phyloP scores from a whole-genome alignment of 2,113 vertebrate genomes.

The Phyllostomus hastatus region DNA sequence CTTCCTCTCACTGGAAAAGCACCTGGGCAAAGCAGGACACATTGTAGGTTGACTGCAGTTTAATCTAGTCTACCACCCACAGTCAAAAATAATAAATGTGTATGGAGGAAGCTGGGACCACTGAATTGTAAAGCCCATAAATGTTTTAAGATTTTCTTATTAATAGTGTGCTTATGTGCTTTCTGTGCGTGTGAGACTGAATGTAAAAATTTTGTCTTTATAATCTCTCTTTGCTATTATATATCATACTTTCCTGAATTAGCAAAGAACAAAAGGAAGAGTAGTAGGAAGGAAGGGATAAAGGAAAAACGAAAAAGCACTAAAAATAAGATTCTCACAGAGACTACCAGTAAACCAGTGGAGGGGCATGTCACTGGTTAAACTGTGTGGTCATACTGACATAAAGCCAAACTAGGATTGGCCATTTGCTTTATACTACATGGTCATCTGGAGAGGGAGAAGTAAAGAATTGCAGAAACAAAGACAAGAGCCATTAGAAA shows the following conservation, averaged over 20 bases:
- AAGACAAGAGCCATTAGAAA: neutral
- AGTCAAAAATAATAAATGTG: neutral
- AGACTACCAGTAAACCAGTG: neutral
- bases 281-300: neutral
- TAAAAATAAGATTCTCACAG: neutral
- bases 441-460: neutral
- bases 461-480: neutral
- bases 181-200: neutral
- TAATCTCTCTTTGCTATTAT: neutral
- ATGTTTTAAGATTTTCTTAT: neutral
- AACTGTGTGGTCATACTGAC: neutral
- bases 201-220: neutral
- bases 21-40: neutral
- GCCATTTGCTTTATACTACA: neutral
- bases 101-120: neutral
- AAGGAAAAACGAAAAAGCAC: neutral
- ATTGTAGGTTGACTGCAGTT: neutral
- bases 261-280: neutral
- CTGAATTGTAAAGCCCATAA: conserved; percentile 1
- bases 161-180: neutral
- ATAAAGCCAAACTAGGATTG: neutral
- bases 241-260: neutral
- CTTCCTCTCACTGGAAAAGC: neutral
- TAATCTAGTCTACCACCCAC: neutral
- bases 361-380: neutral